A percentile compares a stretch with the other conserved stretches of the same genome.
Evolutionary conservation across 2,113 vertebrate species (phyloP).

Genomic region (Monopterus albus): DNA sequence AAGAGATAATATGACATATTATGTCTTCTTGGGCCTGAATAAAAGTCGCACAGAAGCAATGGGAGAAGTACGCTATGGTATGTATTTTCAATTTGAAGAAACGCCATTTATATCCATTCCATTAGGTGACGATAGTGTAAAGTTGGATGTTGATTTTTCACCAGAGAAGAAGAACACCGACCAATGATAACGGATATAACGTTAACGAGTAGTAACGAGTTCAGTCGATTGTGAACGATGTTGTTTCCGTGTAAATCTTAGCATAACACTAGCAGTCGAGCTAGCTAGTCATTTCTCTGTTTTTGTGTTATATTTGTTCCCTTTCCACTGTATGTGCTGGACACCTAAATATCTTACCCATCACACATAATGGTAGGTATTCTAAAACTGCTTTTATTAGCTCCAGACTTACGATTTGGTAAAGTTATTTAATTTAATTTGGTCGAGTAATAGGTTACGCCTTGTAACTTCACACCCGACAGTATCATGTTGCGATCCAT

Average conservation of each 20-base stretch:
- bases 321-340: background rate
- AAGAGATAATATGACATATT: background rate
- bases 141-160: rapidly evolving
- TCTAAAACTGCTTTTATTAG: rapidly evolving
- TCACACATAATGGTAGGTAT: conserved; percentile 45
- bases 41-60: background rate
- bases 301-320: background rate
- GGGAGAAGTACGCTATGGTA: too few relatives aligned
- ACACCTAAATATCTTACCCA: background rate
- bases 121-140: background rate
- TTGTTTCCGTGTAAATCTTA: conserved; percentile 1
- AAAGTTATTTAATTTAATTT: background rate
- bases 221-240: conserved; percentile 17
- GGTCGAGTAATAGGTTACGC: background rate
- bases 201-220: conserved; percentile 10
- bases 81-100: too few relatives aligned
- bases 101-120: background rate
- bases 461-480: background rate
- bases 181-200: conserved; percentile 33
- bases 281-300: background rate
- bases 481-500: background rate
- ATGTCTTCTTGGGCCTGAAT: background rate
- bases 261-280: background rate
- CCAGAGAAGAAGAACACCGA: conserved; percentile 52
- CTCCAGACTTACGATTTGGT: background rate